Percentiles rank a stretch among this genome's conserved stretches.
Conservation (phyloP, 2,113 vertebrate species). For the Sula dactylatra region DNA sequence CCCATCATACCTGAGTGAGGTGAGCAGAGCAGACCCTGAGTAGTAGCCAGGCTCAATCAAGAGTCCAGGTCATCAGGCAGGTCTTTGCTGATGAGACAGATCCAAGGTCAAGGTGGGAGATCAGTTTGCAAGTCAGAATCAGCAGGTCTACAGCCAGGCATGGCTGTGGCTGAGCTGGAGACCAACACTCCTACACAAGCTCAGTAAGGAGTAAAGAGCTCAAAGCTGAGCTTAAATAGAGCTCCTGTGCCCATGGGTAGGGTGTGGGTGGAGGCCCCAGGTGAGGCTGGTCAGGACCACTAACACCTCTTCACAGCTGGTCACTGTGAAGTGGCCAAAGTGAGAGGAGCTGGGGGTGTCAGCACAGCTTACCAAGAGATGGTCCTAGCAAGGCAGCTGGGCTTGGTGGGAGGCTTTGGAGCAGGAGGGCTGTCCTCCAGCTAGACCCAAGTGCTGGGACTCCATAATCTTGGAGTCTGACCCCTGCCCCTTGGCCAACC, state of each 20-base stretch:
- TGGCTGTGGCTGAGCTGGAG: neutral
- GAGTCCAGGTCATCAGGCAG: neutral
- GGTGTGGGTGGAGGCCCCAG: neutral
- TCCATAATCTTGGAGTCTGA: neutral
- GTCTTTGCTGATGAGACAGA: neutral
- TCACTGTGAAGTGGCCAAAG: neutral
- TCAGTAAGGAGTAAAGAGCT: accelerated
- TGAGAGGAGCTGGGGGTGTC: neutral
- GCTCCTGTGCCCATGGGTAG: neutral
- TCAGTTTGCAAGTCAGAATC: too few species aligned
- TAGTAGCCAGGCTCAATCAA: neutral
- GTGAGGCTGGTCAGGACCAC: neutral
- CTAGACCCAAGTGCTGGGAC: neutral
- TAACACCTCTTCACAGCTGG: neutral
- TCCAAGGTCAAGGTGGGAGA: neutral
- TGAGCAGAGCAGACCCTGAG: neutral
- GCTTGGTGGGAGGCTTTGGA: neutral
- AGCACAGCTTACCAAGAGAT: neutral
- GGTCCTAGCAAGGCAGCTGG: too few species aligned
- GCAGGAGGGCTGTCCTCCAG: neutral
- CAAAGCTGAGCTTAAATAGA: neutral
- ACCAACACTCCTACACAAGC: neutral
- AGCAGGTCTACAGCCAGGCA: neutral
- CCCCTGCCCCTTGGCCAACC: too few species aligned
- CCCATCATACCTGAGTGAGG: neutral